Conservation (phyloP, 2,113 vertebrate genomes). For the Ammodytes marinus region DNA sequence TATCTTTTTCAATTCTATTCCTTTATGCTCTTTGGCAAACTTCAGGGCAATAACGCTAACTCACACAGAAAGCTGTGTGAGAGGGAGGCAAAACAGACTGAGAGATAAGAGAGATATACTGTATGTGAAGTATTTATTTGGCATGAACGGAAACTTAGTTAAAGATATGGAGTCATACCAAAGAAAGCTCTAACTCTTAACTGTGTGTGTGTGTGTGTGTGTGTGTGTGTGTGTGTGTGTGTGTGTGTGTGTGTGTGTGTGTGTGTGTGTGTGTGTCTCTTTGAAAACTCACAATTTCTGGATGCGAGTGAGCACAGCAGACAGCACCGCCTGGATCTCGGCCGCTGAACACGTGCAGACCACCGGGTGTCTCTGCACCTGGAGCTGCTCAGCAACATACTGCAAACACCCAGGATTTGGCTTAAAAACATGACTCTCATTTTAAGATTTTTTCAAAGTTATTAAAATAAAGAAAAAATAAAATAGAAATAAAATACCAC, state of each 20-base stretch:
- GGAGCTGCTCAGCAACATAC: slow-evolving; percentile 91
- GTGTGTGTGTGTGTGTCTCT: no score
- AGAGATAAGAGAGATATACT: neutral
- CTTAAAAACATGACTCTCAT: no score
- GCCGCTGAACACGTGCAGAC: slow-evolving; percentile 90
- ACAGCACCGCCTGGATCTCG: slow-evolving; percentile 92
- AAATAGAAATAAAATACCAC: neutral
- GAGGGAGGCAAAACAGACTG: neutral
- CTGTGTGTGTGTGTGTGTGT: slow-evolving; percentile 9
- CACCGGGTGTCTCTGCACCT: slow-evolving; percentile 90
- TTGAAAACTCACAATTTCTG: slow-evolving; percentile 91
- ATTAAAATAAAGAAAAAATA: no score
- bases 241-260: neutral
- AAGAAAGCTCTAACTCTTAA: neutral
- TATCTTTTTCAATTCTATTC: neutral
- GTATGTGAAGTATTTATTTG: neutral
- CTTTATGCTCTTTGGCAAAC: neutral
- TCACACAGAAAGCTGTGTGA: neutral
- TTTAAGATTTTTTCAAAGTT: no score
- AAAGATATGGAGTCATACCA: neutral
- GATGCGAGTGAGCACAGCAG: slow-evolving; percentile 90
- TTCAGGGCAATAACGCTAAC: neutral
- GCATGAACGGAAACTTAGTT: neutral
- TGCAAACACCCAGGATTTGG: slow-evolving; percentile 49
- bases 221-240: neutral